phyloP scores from a whole-genome alignment of 2,888 invertebrate genomes.

The Artemia sinica region DNA sequence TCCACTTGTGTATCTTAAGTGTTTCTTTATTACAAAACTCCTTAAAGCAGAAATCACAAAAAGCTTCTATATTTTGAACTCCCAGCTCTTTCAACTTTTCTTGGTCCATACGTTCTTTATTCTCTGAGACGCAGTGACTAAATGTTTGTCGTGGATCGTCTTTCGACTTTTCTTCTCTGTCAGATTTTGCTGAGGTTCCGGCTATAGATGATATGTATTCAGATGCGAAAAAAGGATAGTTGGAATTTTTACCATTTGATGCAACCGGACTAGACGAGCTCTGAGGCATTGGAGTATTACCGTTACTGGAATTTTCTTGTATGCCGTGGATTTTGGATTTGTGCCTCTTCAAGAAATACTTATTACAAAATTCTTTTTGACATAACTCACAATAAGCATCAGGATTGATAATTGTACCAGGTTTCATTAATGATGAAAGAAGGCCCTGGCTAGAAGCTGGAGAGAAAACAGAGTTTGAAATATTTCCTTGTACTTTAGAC shows the following conservation, averaged over 20 bases:
- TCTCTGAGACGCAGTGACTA: neutral
- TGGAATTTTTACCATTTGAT: constrained; percentile 14
- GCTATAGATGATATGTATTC: constrained; percentile 11
- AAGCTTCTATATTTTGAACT: constrained; percentile 69
- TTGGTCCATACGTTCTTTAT: constrained; percentile 38
- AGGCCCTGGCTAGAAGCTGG: constrained; percentile 15
- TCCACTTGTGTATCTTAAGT: constrained; percentile 73
- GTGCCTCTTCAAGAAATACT: constrained; percentile 51
- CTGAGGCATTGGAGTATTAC: constrained; percentile 3
- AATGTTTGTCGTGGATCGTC: constrained; percentile 15
- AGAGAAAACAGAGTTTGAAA: neutral
- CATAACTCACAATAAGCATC: constrained; percentile 48
- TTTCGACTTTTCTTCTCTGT: neutral
- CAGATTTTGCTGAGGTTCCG: constrained; percentile 1
- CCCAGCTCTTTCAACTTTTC: constrained; percentile 59
- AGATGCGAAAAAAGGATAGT: neutral
- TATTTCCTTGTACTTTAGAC: too few species aligned
- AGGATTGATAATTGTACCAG: constrained; percentile 27
- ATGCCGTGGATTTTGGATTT: constrained; percentile 48
- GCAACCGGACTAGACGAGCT: constrained; percentile 14
- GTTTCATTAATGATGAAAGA: neutral
- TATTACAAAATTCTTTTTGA: constrained; percentile 52
- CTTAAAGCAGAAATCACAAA: constrained; percentile 79
- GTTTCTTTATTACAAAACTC: constrained; percentile 88
- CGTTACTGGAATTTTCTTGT: constrained; percentile 18